Percentiles rank a stretch among this genome's conserved stretches.
phyloP scores from a whole-genome alignment of 2,113 vertebrate genomes.

The Trinectes maculatus region DNA sequence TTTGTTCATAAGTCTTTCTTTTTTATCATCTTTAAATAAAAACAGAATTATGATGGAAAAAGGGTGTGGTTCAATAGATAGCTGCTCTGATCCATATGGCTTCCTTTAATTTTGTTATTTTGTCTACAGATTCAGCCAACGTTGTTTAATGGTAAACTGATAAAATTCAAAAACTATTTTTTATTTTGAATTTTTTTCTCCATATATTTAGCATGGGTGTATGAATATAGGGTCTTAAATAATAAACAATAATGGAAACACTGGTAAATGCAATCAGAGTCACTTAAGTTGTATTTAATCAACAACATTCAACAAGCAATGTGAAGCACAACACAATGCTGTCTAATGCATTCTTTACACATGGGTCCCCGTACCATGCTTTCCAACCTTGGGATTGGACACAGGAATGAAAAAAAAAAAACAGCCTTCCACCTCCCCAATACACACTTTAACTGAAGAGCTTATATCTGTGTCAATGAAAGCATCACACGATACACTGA shows the following conservation, averaged over 20 bases:
- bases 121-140: too few species aligned
- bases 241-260: too few species aligned
- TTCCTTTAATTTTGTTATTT: background rate
- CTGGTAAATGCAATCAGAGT: constrained; percentile 35
- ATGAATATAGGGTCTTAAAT: too few species aligned
- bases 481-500: constrained; percentile 40
- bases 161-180: too few species aligned
- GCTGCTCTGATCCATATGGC: background rate
- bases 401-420: constrained; percentile 37
- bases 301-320: constrained; percentile 37
- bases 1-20: constrained; percentile 1
- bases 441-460: constrained; percentile 9
- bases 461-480: constrained; percentile 39
- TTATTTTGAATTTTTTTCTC: too few species aligned
- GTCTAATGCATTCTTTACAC: constrained; percentile 65
- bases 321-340: constrained; percentile 44
- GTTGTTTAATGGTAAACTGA: too few species aligned
- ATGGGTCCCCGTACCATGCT: constrained; percentile 30
- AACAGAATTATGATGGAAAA: background rate
- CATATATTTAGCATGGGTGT: too few species aligned
- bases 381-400: constrained; percentile 67
- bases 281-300: constrained; percentile 39
- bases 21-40: too few species aligned
- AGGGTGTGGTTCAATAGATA: background rate
- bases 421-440: background rate